phyloP scores from a whole-genome alignment of 2,797 vertebrate species.

The Ptychadena robeensis region DNA sequence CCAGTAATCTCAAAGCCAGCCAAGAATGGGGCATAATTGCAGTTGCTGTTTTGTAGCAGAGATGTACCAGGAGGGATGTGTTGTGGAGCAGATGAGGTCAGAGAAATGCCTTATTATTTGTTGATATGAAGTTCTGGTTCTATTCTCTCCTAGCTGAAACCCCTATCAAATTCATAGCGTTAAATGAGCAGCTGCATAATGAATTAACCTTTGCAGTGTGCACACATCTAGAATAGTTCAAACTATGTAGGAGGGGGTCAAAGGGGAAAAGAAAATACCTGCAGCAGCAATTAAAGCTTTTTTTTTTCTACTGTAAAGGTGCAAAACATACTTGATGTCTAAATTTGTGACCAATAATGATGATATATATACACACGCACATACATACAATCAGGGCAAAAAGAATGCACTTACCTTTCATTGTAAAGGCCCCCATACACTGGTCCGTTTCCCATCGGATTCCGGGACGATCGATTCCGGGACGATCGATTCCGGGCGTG shows the following conservation, averaged over 20 bases:
- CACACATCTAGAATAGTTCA: background rate
- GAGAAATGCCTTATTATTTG: constrained; percentile 43
- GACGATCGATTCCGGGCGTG: too few species aligned
- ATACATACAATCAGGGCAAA: too few species aligned
- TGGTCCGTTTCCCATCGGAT: too few species aligned
- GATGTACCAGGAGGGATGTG: background rate
- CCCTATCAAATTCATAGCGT: constrained; percentile 17
- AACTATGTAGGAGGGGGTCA: background rate
- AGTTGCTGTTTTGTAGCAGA: background rate
- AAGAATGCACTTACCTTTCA: too few species aligned
- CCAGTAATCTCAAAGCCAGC: background rate
- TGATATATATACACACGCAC: too few species aligned
- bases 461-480: too few species aligned
- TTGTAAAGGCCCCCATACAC: too few species aligned
- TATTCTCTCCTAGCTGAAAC: background rate
- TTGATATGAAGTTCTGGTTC: constrained; percentile 10
- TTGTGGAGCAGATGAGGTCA: constrained; percentile 27
- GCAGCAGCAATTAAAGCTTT: constrained; percentile 23
- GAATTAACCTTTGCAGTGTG: constrained; percentile 2
- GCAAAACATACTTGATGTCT: background rate
- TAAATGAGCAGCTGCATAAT: constrained; percentile 44
- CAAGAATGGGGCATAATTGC: constrained; percentile 6
- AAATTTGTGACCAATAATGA: too few species aligned
- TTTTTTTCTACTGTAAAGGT: background rate
- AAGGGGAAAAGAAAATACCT: constrained; percentile 10